Conservation (phyloP, 2,888 invertebrate genomes). For the Ectobius pallidus region DNA sequence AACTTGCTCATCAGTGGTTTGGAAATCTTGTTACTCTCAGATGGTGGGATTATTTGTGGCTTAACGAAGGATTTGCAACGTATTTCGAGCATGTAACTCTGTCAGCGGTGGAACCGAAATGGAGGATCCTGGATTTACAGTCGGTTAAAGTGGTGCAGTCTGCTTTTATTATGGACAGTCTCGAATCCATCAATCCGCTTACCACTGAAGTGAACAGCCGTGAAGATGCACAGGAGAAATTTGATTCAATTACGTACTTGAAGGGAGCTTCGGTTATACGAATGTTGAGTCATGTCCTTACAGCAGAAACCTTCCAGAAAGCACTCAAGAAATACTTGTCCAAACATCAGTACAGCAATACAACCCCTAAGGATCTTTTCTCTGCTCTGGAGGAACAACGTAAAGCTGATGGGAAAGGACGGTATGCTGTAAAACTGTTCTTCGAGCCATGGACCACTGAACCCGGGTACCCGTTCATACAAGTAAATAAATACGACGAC, state of each 20-base stretch:
- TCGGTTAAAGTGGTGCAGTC: too few relatives aligned
- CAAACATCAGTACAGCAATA: background rate
- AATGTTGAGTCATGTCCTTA: conserved; percentile 61
- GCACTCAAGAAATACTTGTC: conserved; percentile 58
- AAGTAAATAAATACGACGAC: conserved; percentile 49
- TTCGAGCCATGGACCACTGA: conserved; percentile 77
- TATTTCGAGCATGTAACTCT: conserved; percentile 60
- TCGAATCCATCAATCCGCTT: too few relatives aligned
- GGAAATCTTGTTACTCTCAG: conserved; percentile 72
- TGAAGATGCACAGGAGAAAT: too few relatives aligned
- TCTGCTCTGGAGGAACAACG: background rate
- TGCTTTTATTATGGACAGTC: too few relatives aligned
- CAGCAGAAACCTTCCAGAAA: conserved; percentile 61
- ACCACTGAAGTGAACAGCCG: too few relatives aligned
- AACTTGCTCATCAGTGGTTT: conserved; percentile 79
- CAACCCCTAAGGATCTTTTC: conserved; percentile 22
- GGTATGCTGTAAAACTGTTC: conserved; percentile 61
- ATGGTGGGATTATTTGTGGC: conserved; percentile 76
- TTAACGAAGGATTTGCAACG: conserved; percentile 75
- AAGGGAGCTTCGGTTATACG: conserved; percentile 61
- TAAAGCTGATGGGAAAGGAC: conserved; percentile 38
- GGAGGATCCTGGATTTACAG: too few relatives aligned
- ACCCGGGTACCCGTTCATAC: conserved; percentile 70
- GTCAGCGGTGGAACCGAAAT: too few relatives aligned
- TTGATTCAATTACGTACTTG: too few relatives aligned